Evolutionary conservation across 2,888 invertebrate genomes (phyloP).

Genomic region (Pseudeuparius sepicola): DNA sequence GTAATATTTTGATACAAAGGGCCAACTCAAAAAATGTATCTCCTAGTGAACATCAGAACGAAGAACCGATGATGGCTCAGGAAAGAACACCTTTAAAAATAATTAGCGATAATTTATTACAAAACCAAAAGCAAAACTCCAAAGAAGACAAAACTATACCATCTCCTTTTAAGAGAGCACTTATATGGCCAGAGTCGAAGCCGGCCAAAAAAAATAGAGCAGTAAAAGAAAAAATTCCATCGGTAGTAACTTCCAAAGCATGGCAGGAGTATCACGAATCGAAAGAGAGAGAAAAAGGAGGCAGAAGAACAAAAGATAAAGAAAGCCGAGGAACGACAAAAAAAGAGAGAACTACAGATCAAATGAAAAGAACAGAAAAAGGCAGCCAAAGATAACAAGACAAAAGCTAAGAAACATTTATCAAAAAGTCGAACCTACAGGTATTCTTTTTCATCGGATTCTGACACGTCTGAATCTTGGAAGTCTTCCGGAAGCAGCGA

Average conservation of each 20-base stretch:
- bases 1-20: too few relatives aligned
- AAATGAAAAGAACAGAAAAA: constrained; percentile 6
- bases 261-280: constrained; percentile 10
- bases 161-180: constrained; percentile 11
- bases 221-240: constrained; percentile 10
- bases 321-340: constrained; percentile 3
- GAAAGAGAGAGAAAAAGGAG: too few relatives aligned
- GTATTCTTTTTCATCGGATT: constrained; percentile 8
- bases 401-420: constrained; percentile 4
- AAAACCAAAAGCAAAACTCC: neutral
- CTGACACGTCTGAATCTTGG: constrained; percentile 8
- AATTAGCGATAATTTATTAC: constrained; percentile 3
- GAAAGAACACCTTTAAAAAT: constrained; percentile 8
- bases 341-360: too few relatives aligned
- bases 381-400: constrained; percentile 6
- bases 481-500: constrained; percentile 9
- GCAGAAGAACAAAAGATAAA: constrained; percentile 9
- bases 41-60: too few relatives aligned
- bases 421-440: too few relatives aligned
- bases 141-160: constrained; percentile 2
- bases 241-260: constrained; percentile 9
- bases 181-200: constrained; percentile 5
- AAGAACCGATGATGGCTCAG: too few relatives aligned
- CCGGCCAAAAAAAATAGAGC: too few relatives aligned
- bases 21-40: too few relatives aligned